Base-by-base conservation (phyloP, 1,140 invertebrate genomes). In the Cotesia vestalis region DNA sequence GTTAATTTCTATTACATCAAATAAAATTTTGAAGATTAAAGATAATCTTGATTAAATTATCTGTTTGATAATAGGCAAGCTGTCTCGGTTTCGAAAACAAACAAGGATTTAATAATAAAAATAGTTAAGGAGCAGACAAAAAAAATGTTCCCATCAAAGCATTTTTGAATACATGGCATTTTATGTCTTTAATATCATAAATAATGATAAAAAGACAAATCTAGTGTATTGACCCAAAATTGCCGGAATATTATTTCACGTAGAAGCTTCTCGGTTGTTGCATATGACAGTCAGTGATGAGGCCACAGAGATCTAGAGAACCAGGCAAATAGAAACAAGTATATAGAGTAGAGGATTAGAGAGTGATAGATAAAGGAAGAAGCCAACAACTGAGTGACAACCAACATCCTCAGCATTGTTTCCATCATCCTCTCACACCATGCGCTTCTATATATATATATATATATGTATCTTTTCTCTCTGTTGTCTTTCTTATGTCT, bases 221-320 rank as follows among this genome's bases (percentile, higher is more conserved):
- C 12, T 14, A 57, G 5, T 57, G 5, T 57, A 46, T 46, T 11
- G 40, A 46, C 40, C 5, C 11, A 11, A 46, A 46, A 46, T 46
- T 6, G 11, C 40, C 53, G n/a, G 17, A 64, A 14, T 64, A 36
- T 34, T 40, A 46, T 64, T 20, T 46, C 62, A 64, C 35, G 27
- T 20, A 6, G 6, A 57, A 57, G 17, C 34, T 36, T 40, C 62
- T 64, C 11, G 62, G 35, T 64, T 11, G 62, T 64, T 64, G 62
- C 36, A 64, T 38, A 64, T 64, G 62, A 64, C 62, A 64, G 62
- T 34, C 17, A 57, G 53, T 20, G 53, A 20, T 57, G 53, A 57
- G 53, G 14, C 53, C 12, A 57, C 3, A 57, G 12, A 57, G 12
- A 57, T 5, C 1, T 14, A 57, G 62, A 40, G n/a, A 40, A 36